Conservation (phyloP, 2,113 vertebrate species). For the Prinia subflava region DNA sequence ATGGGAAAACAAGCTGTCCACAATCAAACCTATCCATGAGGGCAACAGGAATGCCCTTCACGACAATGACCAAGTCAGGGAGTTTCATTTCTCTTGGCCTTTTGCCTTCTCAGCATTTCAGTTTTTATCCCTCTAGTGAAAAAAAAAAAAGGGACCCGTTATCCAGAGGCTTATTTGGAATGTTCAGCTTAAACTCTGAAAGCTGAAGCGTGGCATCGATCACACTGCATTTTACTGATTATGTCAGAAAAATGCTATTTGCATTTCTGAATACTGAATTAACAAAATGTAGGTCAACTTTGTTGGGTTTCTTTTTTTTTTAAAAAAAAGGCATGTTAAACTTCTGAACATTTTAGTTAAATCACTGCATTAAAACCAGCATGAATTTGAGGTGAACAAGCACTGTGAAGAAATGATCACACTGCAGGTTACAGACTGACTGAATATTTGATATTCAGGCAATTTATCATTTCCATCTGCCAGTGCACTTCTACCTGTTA, state of each 20-base stretch:
- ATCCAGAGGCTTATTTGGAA: not conserved
- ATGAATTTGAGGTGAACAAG: not conserved
- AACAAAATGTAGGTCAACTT: slow-evolving; percentile 25
- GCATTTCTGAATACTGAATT: slow-evolving; percentile 30
- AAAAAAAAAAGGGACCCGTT: fast-evolving
- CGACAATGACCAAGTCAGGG: not conserved
- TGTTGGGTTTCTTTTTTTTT: no score
- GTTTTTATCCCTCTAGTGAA: not conserved
- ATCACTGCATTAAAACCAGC: not conserved
- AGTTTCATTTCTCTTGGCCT: not conserved
- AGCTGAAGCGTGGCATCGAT: not conserved
- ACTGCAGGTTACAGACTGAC: not conserved
- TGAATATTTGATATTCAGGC: not conserved
- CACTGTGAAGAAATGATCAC: not conserved
- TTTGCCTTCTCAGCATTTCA: not conserved
- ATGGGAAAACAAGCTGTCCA: not conserved
- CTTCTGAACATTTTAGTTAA: not conserved
- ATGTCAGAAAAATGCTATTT: not conserved
- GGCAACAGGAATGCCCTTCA: fast-evolving
- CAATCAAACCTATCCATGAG: not conserved
- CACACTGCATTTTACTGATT: not conserved
- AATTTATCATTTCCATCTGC: not conserved
- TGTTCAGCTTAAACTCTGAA: not conserved
- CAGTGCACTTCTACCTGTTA: not conserved
- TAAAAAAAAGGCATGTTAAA: not conserved